phyloP scores from a whole-genome alignment of 2,797 vertebrate genomes.

The Tadarida brasiliensis region DNA sequence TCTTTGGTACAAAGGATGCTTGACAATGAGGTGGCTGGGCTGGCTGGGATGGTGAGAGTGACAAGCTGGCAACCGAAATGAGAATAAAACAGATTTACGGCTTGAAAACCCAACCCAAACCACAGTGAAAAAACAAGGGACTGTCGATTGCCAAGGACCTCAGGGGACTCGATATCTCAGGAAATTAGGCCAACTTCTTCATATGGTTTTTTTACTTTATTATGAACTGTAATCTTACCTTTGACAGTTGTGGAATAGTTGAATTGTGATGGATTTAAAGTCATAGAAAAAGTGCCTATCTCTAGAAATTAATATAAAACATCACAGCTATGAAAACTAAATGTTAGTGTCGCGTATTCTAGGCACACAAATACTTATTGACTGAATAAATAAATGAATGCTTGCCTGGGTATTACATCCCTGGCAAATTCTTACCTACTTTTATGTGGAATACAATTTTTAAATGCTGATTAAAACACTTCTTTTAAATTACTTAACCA shows the following conservation, averaged over 20 bases:
- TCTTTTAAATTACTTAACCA: slow-evolving; percentile 51
- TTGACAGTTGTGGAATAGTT: not conserved
- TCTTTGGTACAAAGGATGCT: not conserved
- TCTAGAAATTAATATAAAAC: slow-evolving; percentile 61
- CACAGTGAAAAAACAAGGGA: not conserved
- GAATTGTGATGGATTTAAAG: not conserved
- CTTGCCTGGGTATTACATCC: not conserved
- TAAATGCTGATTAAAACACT: slow-evolving; percentile 35
- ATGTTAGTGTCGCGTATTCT: not conserved
- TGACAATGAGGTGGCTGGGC: not conserved
- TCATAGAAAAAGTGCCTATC: not conserved
- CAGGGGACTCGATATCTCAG: not conserved
- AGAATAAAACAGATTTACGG: slow-evolving; percentile 50
- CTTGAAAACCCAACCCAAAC: slow-evolving; percentile 7
- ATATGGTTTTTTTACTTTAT: not conserved
- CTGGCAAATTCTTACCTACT: not conserved
- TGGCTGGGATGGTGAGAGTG: not conserved
- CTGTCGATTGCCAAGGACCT: not conserved
- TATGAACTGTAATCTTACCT: not conserved
- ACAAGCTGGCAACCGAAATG: slow-evolving; percentile 49
- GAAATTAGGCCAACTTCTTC: slow-evolving; percentile 14
- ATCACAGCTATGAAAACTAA: not conserved
- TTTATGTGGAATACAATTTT: slow-evolving; percentile 32
- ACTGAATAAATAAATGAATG: slow-evolving; percentile 16
- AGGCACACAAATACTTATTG: slow-evolving; percentile 48